These are phyloP conservation scores for Corythaeola cristata DNA, from an alignment of 2,113 vertebrate species.

Conservation along the genomic window DNA sequence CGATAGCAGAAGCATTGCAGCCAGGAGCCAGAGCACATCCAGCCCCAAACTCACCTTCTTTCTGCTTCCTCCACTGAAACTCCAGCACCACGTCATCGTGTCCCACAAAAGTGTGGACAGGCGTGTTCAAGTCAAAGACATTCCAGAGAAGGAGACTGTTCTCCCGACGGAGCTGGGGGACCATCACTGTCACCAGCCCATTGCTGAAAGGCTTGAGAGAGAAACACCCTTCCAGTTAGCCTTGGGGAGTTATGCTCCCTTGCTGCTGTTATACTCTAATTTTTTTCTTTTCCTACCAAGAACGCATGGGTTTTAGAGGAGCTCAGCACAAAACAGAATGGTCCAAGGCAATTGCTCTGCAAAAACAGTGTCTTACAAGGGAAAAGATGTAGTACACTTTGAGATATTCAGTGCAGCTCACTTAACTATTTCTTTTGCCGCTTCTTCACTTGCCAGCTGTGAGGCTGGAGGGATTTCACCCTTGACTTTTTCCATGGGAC, in stretches of 20 bases:
- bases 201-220: conserved; percentile 89
- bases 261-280: neutral
- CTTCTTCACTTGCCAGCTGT: neutral
- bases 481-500: neutral
- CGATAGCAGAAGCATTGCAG: neutral
- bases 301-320: neutral
- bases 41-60: conserved; percentile 83
- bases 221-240: neutral
- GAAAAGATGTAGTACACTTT: neutral
- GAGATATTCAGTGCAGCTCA: neutral
- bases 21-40: neutral
- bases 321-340: neutral
- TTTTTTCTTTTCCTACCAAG: neutral
- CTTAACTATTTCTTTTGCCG: neutral
- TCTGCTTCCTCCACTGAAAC: conserved; percentile 97
- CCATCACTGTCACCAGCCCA: conserved; percentile 97
- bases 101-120: conserved; percentile 95
- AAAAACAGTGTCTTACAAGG: neutral
- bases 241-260: neutral
- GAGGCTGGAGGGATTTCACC: neutral
- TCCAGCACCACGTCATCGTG: conserved; percentile 96
- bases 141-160: conserved; percentile 97
- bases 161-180: conserved; percentile 93
- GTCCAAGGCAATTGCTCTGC: neutral
- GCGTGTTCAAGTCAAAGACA: conserved; percentile 90